Evolutionary conservation across 2,888 invertebrate genomes (phyloP), one percentile per base, ranked within the genome.

Genomic region (Limnephilus marmoratus): DNA sequence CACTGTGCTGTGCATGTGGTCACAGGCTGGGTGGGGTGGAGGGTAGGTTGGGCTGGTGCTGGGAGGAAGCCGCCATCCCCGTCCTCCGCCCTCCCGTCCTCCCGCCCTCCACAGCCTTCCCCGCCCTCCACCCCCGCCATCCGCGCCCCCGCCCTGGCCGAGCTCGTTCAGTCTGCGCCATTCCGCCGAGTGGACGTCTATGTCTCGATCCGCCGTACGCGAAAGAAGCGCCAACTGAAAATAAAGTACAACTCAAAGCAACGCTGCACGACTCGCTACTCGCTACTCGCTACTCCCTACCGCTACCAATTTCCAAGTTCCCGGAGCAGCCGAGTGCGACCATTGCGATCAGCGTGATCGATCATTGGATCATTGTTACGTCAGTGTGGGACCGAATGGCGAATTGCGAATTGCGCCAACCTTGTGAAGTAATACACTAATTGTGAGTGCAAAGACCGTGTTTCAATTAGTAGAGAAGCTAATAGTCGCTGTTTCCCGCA

Each of bases 81-180:
- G 95, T 95, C 85, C 41, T 83, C 83, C 29, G 81, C 18, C 34
- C n/a, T 34, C 83, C 34, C 82, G 29, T 81, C 82, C 82, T 31
- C 34, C 37, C 83, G 31, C 37, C 83, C 15, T 31, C 82, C 82
- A 31, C 82, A 34, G 37, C 85, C 85, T n/a, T 41, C 95, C 95
- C 95, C 91, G 94, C 94, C 94, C 93, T 93, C 95, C 95, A 45
- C 45, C 45, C 94, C 93, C 92, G 90, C 93, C 94, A 94, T 95
- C 95, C 95, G 95, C 95, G 94, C 94, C 94, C 93, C 94, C 94
- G 93, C 91, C 90, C 93, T 93, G 94, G 95, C 94, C 94, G 94
- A 95, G 95, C 94, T 94, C 94, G 94, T 94, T 94, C 94, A 94
- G 94, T 94, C 94, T 94, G 94, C 94, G 94, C 94, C 94, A 94